Percentiles rank a stretch among this genome's conserved stretches.
Evolutionary conservation across 2,888 invertebrate species (phyloP).

Genomic region (Drosophila picticornis): DNA sequence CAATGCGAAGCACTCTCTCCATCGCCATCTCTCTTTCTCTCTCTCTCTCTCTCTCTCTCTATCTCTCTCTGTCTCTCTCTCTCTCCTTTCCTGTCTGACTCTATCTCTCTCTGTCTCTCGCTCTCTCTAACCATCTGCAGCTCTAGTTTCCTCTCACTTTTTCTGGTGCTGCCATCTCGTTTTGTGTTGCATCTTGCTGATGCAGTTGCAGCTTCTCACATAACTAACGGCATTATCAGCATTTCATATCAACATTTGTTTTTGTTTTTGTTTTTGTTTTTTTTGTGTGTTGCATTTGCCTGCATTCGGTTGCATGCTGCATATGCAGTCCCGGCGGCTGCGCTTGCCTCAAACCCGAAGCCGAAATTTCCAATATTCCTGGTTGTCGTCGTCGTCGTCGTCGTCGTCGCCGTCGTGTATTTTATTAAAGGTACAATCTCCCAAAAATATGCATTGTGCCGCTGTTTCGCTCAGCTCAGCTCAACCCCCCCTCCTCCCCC

Average conservation of each 20-base stretch:
- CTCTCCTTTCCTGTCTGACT: not conserved
- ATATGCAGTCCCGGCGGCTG: slow-evolving; percentile 13
- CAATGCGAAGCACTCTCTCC: slow-evolving; percentile 8
- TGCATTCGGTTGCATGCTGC: slow-evolving; percentile 6
- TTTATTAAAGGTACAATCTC: slow-evolving; percentile 71
- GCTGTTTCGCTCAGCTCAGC: not conserved
- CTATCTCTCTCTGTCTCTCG: not conserved
- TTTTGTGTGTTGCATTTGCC: slow-evolving; percentile 25
- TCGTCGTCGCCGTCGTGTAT: slow-evolving; percentile 5
- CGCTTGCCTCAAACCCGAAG: slow-evolving; percentile 36
- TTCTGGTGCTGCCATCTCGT: slow-evolving; percentile 7
- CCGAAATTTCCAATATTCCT: slow-evolving; percentile 58
- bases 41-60: not conserved
- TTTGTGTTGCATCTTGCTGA: slow-evolving; percentile 23
- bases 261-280: not conserved
- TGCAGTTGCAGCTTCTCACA: slow-evolving; percentile 17
- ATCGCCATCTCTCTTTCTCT: not conserved
- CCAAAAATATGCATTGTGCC: slow-evolving; percentile 45
- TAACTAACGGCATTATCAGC: slow-evolving; percentile 27
- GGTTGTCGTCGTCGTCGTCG: slow-evolving; percentile 1
- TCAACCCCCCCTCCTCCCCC: fast-evolving
- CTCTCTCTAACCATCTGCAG: not conserved
- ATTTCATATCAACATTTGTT: slow-evolving; percentile 1
- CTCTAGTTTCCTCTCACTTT: slow-evolving; percentile 1
- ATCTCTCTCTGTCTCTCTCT: not conserved